These are phyloP conservation scores for Tadarida brasiliensis DNA, from an alignment of 2,797 vertebrate genomes.

Conservation along the genomic window DNA sequence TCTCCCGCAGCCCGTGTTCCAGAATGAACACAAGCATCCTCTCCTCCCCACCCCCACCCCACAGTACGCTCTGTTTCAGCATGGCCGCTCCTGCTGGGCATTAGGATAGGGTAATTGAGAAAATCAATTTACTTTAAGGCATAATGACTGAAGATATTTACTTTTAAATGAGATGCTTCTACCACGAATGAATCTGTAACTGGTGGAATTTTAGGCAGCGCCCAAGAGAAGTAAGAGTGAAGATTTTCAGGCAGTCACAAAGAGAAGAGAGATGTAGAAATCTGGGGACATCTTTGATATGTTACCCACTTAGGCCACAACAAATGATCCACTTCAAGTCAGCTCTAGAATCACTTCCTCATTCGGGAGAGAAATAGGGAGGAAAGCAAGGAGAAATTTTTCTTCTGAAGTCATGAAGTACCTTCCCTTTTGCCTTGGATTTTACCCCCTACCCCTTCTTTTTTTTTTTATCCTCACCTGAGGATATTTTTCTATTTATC, in stretches of 20 bases:
- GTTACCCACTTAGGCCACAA: not conserved
- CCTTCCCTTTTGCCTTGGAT: not conserved
- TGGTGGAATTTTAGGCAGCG: not conserved
- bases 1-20: not conserved
- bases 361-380: not conserved
- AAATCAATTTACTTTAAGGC: not conserved
- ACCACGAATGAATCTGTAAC: not conserved
- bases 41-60: accelerated
- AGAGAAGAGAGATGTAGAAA: not conserved
- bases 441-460: not conserved
- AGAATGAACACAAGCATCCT: accelerated
- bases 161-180: not conserved
- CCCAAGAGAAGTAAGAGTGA: not conserved
- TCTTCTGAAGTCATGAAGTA: no score
- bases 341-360: not conserved
- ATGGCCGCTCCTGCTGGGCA: not conserved
- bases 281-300: not conserved
- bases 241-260: not conserved
- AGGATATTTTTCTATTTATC: no score
- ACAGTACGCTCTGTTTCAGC: not conserved
- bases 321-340: not conserved
- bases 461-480: no score
- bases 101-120: not conserved
- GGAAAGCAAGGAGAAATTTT: not conserved
- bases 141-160: not conserved